phyloP scores from a whole-genome alignment of 2,113 vertebrate species.

The Eulemur rufifrons region DNA sequence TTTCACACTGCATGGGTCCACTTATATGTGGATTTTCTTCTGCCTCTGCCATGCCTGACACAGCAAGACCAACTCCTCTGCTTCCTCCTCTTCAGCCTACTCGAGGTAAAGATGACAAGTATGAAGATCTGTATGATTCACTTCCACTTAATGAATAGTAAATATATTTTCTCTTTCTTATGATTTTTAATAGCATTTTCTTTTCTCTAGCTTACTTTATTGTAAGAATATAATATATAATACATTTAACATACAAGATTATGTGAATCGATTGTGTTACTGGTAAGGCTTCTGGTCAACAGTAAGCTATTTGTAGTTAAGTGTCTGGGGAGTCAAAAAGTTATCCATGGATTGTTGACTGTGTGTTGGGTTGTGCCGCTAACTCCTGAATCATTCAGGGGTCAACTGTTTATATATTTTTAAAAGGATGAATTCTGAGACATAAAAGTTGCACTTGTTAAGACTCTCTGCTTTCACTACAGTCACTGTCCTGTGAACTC shows the following conservation, averaged over 20 bases:
- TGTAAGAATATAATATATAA: not conserved
- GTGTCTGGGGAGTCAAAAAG: not conserved
- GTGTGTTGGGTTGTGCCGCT: not conserved
- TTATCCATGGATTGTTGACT: not conserved
- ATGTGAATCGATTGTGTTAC: no score
- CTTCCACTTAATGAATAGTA: not conserved
- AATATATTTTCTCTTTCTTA: not conserved
- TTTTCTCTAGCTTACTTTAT: not conserved
- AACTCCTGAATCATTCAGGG: not conserved
- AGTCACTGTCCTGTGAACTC: not conserved
- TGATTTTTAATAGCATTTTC: not conserved
- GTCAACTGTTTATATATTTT: not conserved
- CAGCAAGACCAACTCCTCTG: not conserved
- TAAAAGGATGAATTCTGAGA: not conserved
- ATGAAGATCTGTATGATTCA: not conserved
- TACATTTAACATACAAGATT: no score
- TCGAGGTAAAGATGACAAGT: not conserved
- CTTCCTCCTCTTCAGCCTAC: not conserved
- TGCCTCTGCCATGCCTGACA: not conserved
- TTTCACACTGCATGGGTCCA: not conserved
- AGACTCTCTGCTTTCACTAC: not conserved
- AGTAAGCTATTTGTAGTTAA: not conserved
- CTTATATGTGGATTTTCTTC: not conserved
- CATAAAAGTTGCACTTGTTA: not conserved
- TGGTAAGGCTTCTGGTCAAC: not conserved